These are phyloP conservation scores for Prionailurus bengalensis DNA, from an alignment of 2,113 vertebrate species.

Conservation along the genomic window DNA sequence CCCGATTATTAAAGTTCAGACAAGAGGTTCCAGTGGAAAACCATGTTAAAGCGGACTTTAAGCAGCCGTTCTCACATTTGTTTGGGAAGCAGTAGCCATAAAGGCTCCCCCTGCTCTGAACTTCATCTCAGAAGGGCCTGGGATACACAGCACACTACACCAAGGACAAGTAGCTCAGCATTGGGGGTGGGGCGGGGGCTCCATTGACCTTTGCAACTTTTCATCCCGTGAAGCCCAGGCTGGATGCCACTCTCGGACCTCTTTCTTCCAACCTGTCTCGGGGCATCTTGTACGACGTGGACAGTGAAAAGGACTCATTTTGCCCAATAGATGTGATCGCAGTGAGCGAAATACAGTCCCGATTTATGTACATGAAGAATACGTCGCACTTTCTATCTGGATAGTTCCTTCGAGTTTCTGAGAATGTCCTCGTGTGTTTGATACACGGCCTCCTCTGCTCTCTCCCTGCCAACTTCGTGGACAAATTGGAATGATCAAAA, in stretches of 20 bases:
- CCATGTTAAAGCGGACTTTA: conserved; percentile 5
- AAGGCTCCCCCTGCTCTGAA: not conserved
- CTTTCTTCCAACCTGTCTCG: not conserved
- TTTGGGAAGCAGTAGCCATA: not conserved
- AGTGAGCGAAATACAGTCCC: not conserved
- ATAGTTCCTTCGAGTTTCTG: too few species aligned
- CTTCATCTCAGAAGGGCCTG: not conserved
- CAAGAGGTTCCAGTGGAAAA: conserved; percentile 7
- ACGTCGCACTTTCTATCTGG: not conserved
- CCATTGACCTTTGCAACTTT: not conserved
- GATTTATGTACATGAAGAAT: not conserved
- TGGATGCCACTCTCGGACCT: not conserved
- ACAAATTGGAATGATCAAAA: not conserved
- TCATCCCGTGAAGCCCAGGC: not conserved
- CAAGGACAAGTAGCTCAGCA: not conserved
- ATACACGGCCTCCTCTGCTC: not conserved
- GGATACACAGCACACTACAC: fast-evolving
- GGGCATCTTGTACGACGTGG: not conserved
- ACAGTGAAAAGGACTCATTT: not conserved
- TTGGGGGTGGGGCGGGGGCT: fast-evolving
- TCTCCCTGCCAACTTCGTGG: not conserved
- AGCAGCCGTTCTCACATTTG: conserved; percentile 26
- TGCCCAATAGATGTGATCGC: not conserved
- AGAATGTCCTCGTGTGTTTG: not conserved
- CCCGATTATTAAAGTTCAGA: conserved; percentile 73